These are phyloP conservation scores for Zenarchopterus dispar DNA, from an alignment of 2,797 vertebrate genomes.

Conservation along the genomic window DNA sequence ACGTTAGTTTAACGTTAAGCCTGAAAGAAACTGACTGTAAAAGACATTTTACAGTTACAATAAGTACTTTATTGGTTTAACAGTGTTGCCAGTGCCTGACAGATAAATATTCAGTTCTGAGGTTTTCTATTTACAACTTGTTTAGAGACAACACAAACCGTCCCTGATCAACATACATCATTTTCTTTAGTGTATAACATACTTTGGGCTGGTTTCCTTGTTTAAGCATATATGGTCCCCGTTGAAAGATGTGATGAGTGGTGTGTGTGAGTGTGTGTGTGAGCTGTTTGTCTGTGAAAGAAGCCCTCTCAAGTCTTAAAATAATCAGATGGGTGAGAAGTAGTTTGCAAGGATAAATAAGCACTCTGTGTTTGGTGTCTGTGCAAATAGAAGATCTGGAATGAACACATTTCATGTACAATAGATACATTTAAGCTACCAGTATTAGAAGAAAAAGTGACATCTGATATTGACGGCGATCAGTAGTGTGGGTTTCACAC, in stretches of 20 bases:
- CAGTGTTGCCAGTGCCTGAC: slow-evolving; percentile 62
- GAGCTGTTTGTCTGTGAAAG: slow-evolving; percentile 37
- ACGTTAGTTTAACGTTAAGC: no score
- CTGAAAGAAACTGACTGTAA: background rate
- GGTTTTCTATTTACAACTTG: slow-evolving; percentile 72
- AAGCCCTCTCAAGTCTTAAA: slow-evolving; percentile 66
- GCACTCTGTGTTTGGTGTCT: slow-evolving; percentile 35
- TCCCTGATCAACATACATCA: slow-evolving; percentile 45
- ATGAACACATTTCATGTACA: slow-evolving; percentile 56
- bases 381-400: slow-evolving; percentile 51
- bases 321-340: slow-evolving; percentile 52
- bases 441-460: slow-evolving; percentile 65
- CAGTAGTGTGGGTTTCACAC: slow-evolving; percentile 49
- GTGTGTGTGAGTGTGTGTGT: slow-evolving; percentile 29
- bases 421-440: slow-evolving; percentile 60
- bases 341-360: slow-evolving; percentile 31
- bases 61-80: slow-evolving; percentile 77
- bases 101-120: slow-evolving; percentile 75
- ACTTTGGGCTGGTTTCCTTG: slow-evolving; percentile 60
- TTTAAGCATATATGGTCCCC: slow-evolving; percentile 63
- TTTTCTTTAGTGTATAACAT: slow-evolving; percentile 59
- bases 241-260: slow-evolving; percentile 49
- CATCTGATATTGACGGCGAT: slow-evolving; percentile 57
- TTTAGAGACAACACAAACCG: slow-evolving; percentile 51
- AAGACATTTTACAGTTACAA: slow-evolving; percentile 56